Evolutionary conservation across 2,113 vertebrate genomes (phyloP).

Genomic region (Channa argus): DNA sequence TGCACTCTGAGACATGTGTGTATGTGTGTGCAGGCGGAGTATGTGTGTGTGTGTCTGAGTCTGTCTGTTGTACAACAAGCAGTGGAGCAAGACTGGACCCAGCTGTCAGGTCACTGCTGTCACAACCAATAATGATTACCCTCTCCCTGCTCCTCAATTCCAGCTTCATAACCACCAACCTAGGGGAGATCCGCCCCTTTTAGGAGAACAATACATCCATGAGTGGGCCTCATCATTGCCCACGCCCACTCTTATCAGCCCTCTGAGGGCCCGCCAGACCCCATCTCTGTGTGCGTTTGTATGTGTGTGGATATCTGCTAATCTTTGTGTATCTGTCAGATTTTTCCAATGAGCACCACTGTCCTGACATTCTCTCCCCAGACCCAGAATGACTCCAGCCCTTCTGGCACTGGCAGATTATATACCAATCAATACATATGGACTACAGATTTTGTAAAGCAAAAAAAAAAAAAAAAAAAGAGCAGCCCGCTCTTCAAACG

Average conservation of each 20-base stretch:
- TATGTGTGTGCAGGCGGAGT: slow-evolving; percentile 6
- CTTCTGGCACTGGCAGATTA: slow-evolving; percentile 78
- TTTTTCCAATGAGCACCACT: slow-evolving; percentile 68
- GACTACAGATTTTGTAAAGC: slow-evolving; percentile 52
- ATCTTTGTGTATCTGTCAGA: slow-evolving; percentile 79
- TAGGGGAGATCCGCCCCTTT: slow-evolving; percentile 77
- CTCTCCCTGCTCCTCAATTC: slow-evolving; percentile 79
- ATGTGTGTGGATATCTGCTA: slow-evolving; percentile 70
- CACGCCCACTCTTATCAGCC: slow-evolving; percentile 82
- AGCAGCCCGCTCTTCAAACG: slow-evolving; percentile 31
- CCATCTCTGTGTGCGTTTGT: slow-evolving; percentile 40
- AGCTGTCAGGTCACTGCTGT: slow-evolving; percentile 85
- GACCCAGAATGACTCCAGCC: slow-evolving; percentile 69
- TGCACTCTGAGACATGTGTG: slow-evolving; percentile 22
- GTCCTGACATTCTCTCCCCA: slow-evolving; percentile 59
- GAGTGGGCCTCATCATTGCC: slow-evolving; percentile 83
- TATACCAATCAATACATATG: slow-evolving; percentile 75
- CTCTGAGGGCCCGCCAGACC: slow-evolving; percentile 69
- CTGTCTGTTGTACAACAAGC: slow-evolving; percentile 83
- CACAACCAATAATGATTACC: slow-evolving; percentile 86
- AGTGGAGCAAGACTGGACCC: slow-evolving; percentile 85
- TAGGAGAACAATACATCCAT: slow-evolving; percentile 81
- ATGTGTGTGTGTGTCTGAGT: slow-evolving; percentile 46
- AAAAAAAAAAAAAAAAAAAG: slow-evolving; percentile 42
- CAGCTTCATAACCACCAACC: slow-evolving; percentile 79